Conservation (phyloP, 1,140 invertebrate species). For the Heliconius himera region DNA sequence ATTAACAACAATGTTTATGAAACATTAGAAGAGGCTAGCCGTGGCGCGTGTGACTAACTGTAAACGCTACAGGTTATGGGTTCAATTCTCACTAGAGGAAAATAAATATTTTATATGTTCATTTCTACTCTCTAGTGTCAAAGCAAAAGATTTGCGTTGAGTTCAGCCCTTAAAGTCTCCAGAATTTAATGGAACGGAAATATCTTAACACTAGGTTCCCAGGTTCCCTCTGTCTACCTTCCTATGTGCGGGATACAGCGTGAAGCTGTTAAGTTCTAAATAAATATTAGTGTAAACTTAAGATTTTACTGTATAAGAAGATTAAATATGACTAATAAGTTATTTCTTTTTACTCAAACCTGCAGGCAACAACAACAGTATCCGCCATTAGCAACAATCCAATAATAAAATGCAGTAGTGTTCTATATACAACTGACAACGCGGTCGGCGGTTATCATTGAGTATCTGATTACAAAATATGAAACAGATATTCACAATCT, state of each 20-base stretch:
- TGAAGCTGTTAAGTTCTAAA: neutral
- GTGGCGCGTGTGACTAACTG: too few relatives aligned
- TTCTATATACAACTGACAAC: constrained; percentile 7
- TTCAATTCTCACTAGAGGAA: too few relatives aligned
- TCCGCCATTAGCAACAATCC: neutral
- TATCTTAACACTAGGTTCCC: too few relatives aligned
- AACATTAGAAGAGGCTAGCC: neutral
- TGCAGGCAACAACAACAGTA: neutral
- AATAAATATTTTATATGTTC: too few relatives aligned
- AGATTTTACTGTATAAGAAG: neutral
- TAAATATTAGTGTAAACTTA: neutral
- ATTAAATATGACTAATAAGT: neutral
- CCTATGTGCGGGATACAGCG: too few relatives aligned
- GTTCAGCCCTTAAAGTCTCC: neutral
- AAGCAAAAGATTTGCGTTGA: too few relatives aligned
- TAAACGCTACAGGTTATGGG: too few relatives aligned
- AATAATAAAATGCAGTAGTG: neutral
- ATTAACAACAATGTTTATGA: neutral
- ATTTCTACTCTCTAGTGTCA: too few relatives aligned
- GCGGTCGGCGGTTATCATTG: constrained; percentile 20
- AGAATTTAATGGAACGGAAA: too few relatives aligned
- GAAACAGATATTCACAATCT: neutral
- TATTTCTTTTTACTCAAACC: neutral
- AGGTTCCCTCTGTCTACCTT: too few relatives aligned
- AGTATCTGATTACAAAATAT: constrained; percentile 23